Evolutionary conservation across 1,140 invertebrate genomes (phyloP).

Genomic region (Whitmania pigra): DNA sequence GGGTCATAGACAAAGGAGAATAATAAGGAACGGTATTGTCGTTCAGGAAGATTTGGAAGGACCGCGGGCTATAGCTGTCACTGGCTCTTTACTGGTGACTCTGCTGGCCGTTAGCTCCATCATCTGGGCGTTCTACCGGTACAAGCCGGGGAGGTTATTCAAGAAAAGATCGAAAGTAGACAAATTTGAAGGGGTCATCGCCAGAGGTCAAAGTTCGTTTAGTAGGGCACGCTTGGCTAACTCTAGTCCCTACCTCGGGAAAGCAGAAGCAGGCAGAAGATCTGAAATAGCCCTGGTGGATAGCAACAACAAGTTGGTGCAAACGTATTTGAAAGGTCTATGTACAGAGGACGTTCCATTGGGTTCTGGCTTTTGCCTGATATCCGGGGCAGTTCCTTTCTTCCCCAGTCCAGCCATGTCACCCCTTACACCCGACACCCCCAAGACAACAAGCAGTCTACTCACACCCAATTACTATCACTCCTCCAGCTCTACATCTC

Average conservation of each 20-base stretch:
- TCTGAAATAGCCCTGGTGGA: background rate
- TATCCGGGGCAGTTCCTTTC: background rate
- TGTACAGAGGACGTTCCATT: background rate
- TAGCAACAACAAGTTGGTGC: constrained; percentile 2
- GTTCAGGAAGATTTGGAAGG: constrained; percentile 10
- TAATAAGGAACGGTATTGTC: background rate
- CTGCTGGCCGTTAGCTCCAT: constrained; percentile 31
- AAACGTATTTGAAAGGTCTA: background rate
- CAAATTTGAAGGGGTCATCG: background rate
- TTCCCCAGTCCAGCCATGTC: background rate
- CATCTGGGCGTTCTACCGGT: constrained; percentile 37
- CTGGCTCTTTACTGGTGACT: constrained; percentile 34
- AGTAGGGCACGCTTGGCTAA: background rate
- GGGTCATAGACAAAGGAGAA: background rate
- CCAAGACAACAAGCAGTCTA: background rate
- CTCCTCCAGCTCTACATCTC: background rate
- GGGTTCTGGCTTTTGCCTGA: background rate
- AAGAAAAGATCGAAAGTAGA: background rate
- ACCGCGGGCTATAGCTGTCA: constrained; percentile 31
- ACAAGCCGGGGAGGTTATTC: constrained; percentile 24
- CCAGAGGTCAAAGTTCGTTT: no score
- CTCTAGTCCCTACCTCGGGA: background rate
- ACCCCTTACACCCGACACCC: background rate
- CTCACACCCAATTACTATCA: no score
- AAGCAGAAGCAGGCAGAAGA: background rate